These are phyloP conservation scores for Plemyria rubiginata DNA, from an alignment of 2,888 invertebrate genomes.

Conservation along the genomic window DNA sequence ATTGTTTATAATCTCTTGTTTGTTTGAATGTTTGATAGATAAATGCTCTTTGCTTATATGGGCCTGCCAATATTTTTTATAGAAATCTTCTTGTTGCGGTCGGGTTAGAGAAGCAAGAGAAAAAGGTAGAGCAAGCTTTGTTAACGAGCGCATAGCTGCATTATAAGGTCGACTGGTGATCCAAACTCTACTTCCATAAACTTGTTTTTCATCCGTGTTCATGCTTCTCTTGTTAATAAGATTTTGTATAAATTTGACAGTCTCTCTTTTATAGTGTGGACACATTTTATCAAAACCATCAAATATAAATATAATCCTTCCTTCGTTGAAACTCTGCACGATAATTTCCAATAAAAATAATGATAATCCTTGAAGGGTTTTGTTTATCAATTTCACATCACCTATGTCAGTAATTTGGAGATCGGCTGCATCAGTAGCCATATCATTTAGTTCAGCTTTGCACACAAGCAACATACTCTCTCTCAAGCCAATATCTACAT, in stretches of 20 bases:
- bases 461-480: constrained; percentile 2
- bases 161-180: constrained; percentile 6
- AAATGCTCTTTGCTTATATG: not conserved
- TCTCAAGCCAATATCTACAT: not conserved
- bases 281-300: constrained; percentile 7
- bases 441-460: constrained; percentile 3
- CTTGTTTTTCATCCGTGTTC: not conserved
- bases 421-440: not conserved
- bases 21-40: not conserved
- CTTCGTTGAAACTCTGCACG: not conserved
- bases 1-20: not conserved
- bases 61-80: constrained; percentile 1
- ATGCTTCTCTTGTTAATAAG: not conserved
- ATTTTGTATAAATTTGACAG: not conserved
- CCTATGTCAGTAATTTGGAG: not conserved
- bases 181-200: not conserved
- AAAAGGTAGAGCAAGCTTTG: not conserved
- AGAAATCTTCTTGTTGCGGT: not conserved
- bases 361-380: not conserved
- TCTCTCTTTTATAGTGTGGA: not conserved
- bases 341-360: constrained; percentile 1
- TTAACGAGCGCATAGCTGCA: not conserved
- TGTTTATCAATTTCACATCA: not conserved
- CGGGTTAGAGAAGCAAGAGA: not conserved
- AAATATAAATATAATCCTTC: not conserved